Conservation (phyloP, 2,888 invertebrate species). For the Mystacides longicornis region DNA sequence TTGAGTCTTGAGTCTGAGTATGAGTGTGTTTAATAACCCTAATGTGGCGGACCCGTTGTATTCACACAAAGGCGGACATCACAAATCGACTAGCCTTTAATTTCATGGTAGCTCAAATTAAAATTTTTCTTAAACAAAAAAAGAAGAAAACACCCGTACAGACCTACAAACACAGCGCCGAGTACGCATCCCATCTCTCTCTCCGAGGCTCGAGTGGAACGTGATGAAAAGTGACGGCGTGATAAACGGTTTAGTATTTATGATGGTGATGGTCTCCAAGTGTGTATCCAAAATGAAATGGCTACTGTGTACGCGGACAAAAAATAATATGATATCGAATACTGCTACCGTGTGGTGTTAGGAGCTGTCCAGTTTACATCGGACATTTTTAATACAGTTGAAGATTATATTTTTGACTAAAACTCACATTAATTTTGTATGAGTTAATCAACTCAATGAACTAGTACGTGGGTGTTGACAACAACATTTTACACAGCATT, state of each 20-base stretch:
- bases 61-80: conserved; percentile 12
- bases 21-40: background rate
- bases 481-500: too few species aligned
- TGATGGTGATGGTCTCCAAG: background rate
- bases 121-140: conserved; percentile 42
- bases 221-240: conserved; percentile 3
- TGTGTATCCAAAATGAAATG: conserved; percentile 10
- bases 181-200: background rate
- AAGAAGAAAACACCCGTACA: conserved; percentile 14
- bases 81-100: conserved; percentile 35
- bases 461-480: too few species aligned
- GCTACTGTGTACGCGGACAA: conserved; percentile 17
- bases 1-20: too few species aligned
- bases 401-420: background rate
- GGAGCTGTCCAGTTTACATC: background rate
- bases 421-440: background rate
- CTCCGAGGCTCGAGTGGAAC: background rate
- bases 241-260: background rate
- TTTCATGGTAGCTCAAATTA: conserved; percentile 54
- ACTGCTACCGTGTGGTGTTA: conserved; percentile 11
- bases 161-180: background rate
- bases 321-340: conserved; percentile 11
- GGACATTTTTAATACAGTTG: background rate
- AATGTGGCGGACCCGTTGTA: conserved; percentile 1
- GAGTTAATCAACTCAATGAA: too few species aligned